Evolutionary conservation across 2,113 vertebrate species (phyloP), one percentile per base, ranked within the genome.

Genomic region (Bombycilla garrulus): DNA sequence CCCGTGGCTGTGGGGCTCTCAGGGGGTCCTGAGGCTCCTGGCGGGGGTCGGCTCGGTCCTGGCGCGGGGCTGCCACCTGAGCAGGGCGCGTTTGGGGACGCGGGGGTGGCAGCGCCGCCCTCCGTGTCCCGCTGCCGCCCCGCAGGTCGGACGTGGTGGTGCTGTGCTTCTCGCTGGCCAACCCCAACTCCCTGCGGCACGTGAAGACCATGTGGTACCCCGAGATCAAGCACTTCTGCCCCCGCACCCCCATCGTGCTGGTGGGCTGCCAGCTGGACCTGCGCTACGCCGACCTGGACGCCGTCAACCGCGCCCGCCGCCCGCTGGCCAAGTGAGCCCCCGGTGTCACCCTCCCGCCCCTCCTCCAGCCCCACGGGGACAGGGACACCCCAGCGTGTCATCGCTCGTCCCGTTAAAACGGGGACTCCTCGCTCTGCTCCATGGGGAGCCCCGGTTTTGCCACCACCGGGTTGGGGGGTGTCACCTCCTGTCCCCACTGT

Each of bases 211-310:
- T 99, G 99, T 99, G 99, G 99, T 98, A 98, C 94, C 98, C 98
- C 1, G 99, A 99, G 95, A 99, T 99, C 97, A 99, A 99, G 96
- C 99, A 99, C 97, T 99, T 99, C 98, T 99, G 99, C 92, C 99
- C 99, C 5, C 98, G 99, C 33, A 99, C 99, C 0, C 99, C 99
- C 79, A 98, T 99, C 74, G 98, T 99, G 96, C 98, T 99, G 84
- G 99, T 99, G 60, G 99, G 99, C 88, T 99, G 99, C 98, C 99
- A 99, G 98, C 98, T 99, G 96, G 99, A 99, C 97, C 98, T 99
- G 96, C 98, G 99, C 96, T 99, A 99, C 10, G 98, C 99, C 8
- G 99, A 99, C 98, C 98, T 99, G 91, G 99, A 99, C 40, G 99
- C 99, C 12, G 99, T 99, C 67, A 99, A 99, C 97, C 98, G 99